Evolutionary conservation across 2,797 vertebrate species (phyloP).

Genomic region (Silurus aristotelis): DNA sequence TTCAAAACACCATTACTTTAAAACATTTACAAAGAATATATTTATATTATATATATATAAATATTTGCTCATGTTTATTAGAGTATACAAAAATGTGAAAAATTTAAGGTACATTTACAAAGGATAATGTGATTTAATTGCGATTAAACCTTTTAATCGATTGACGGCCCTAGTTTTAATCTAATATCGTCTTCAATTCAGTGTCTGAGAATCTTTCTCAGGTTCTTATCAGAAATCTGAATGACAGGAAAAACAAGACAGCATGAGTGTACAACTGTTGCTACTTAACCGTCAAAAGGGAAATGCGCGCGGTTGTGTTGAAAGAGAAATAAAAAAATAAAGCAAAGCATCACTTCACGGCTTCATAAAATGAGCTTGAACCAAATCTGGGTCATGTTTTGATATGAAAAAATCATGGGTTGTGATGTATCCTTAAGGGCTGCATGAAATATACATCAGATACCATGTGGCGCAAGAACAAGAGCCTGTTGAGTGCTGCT

Average conservation of each 20-base stretch:
- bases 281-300: not conserved
- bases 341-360: not conserved
- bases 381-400: constrained; percentile 42
- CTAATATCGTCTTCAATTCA: no score
- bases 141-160: no score
- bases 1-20: no score
- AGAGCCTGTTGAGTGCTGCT: constrained; percentile 47
- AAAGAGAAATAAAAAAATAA: not conserved
- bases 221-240: not conserved
- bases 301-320: constrained; percentile 1
- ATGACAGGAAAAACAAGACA: not conserved
- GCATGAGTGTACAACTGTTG: constrained; percentile 1
- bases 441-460: constrained; percentile 30
- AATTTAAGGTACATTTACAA: no score
- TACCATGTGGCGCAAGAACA: not conserved
- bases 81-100: no score
- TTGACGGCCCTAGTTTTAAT: no score
- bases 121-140: no score
- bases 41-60: no score
- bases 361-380: not conserved
- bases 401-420: constrained; percentile 48
- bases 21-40: no score
- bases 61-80: no score
- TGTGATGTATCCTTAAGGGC: not conserved
- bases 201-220: not conserved